Evolutionary conservation across 2,888 invertebrate species (phyloP).

Genomic region (Nasonovia ribisnigri): DNA sequence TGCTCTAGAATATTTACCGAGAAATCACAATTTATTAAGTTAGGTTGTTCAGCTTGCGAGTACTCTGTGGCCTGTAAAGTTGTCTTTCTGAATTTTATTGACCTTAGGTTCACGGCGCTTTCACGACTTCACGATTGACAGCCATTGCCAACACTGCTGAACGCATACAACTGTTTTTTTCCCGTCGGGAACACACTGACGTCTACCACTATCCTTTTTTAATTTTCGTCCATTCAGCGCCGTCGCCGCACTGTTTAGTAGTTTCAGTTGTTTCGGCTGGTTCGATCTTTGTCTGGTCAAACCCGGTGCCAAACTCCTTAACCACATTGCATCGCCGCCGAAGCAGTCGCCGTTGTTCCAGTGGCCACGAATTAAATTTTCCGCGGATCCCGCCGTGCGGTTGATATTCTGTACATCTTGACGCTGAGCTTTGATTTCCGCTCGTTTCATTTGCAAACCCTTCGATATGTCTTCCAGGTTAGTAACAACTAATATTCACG

Average conservation of each 20-base stretch:
- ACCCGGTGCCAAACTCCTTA: background rate
- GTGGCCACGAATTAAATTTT: background rate
- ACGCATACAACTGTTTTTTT: no score
- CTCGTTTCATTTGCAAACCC: background rate
- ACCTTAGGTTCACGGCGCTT: no score
- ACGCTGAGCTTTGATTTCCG: background rate
- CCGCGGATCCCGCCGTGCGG: background rate
- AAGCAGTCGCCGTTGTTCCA: background rate
- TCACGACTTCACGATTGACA: no score
- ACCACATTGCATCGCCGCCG: background rate
- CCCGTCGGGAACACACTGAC: no score
- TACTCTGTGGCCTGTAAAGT: no score
- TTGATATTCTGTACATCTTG: background rate
- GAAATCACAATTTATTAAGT: no score
- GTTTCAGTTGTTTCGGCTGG: background rate
- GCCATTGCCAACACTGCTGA: no score
- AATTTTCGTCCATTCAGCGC: background rate
- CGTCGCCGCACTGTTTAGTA: background rate
- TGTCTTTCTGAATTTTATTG: no score
- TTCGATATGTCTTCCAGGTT: background rate
- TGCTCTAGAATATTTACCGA: no score
- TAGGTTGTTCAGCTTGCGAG: no score
- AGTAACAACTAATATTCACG: background rate
- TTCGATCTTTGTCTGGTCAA: fast-evolving
- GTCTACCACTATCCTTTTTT: no score